Base-by-base conservation (phyloP, 2,888 invertebrate genomes). In the Timema cristinae region DNA sequence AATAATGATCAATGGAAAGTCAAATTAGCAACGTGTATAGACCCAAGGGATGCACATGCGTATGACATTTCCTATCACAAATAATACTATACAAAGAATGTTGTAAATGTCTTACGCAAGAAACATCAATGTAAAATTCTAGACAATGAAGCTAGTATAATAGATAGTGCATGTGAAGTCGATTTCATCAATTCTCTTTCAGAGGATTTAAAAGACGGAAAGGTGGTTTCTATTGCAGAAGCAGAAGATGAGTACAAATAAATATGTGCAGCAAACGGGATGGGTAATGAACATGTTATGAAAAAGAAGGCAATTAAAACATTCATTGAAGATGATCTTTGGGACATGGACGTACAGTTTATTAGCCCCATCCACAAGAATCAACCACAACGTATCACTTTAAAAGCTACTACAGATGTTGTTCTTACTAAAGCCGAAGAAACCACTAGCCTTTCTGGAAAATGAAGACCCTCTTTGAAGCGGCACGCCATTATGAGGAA, bases 191-290 rank as follows among this genome's bases (percentile, higher is more conserved):
- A 63, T 63, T 63, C 15, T 32, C 63, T 63, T 63, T 63, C 63
- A 63, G 63, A 63, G 47, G 63, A 8, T 15, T 63, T 63, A 48
- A 32, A 2, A 63, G 63, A n/a, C 48, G 63, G 32, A 47, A 15
- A 63, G 63, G 16, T 63, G 63, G 63, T 63, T 63, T 63, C 63
- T 1, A 63, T 63, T 63, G 63, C 63, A 15, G 63, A 63, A 63
- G 63, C 63, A 63, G 63, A 63, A 63, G 63, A 63, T 63, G 63
- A 6, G 48, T 63, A 63, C 63, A 63, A 63, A 63, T 0, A 63
- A 63, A 63, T 63, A 63, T 63, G 63, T 63, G 16, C 6, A 15
- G 63, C 32, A 63, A 63, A 15, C 48, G 63, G 63, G 48, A 16
- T 63, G 63, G 63, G 2, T 8, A 11, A 15, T 63, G 63, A 63